Base-by-base conservation (phyloP, 2,113 vertebrate species). In the Lates calcarifer region DNA sequence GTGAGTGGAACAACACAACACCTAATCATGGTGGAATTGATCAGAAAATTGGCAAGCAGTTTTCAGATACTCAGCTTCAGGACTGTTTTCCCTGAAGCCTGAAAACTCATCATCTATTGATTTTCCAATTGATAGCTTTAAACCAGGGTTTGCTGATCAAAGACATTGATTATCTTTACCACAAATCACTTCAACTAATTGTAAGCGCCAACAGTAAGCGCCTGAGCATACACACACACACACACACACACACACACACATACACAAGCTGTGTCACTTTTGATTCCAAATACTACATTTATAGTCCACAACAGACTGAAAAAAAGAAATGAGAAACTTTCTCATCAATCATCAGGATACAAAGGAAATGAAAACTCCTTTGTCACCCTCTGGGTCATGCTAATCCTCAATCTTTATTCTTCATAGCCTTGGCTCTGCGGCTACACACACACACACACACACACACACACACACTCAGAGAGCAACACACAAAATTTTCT, bases 21-120 rank as follows among this genome's bases (percentile, higher is more conserved):
- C 2, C 4, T 66, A 45, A n/a, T 39, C 76, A 47, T 63, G 33
- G 35, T 28, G 22, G 29, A 61, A 89, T 69, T 84, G 85, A 89
- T 89, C 61, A n/a, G 55, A 86, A 68, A 73, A 81, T 73, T 47
- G 57, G 29, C 2, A 2, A 64, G 43, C 47, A 49, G 29, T 53
- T 84, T 74, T 79, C 49, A 65, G 26, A 68, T 47, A 61, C 28
- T 77, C 31, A 28, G 43, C 41, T 65, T 29, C 55, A 2, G 45
- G 64, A 39, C 31, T 37, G 6, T 53, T 79, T 71, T 60, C 31
- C 67, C 63, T 0, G 8, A 22, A 53, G 78, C 61, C 28, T 79
- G 63, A 84, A 79, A n/a, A n/a, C n/a, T n/a, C n/a, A 74, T 87
- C 29, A 79, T 60, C 33, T 74, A 87, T 86, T 55, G 87, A 91